A percentile compares a stretch with the other conserved stretches of the same genome.
These are phyloP conservation scores for Liparis tanakae DNA, from an alignment of 2,797 vertebrate genomes.

Conservation along the genomic window DNA sequence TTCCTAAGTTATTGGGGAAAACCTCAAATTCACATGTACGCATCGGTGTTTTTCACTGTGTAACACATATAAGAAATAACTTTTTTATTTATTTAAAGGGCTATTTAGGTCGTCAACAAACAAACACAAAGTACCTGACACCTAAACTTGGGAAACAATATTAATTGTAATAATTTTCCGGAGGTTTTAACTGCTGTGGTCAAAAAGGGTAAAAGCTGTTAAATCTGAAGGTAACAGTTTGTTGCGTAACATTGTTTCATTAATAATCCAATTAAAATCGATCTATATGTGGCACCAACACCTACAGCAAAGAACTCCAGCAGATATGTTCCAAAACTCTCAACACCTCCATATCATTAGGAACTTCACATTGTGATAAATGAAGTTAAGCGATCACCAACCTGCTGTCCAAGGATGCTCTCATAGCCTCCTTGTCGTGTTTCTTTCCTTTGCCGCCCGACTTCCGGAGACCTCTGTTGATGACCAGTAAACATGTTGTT, in stretches of 20 bases:
- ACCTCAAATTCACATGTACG: too few species aligned
- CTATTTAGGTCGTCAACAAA: too few species aligned
- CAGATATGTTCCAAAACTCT: not conserved
- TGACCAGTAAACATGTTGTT: not conserved
- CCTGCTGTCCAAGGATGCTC: conserved; percentile 92
- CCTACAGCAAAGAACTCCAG: not conserved
- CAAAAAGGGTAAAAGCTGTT: too few species aligned
- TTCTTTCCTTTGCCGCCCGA: conserved; percentile 95
- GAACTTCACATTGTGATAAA: not conserved
- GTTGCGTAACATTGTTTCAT: not conserved
- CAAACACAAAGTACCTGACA: too few species aligned
- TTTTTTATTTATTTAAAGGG: too few species aligned
- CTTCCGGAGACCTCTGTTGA: conserved; percentile 89
- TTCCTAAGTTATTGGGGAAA: too few species aligned
- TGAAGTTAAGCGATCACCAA: conserved; percentile 45
- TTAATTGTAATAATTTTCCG: too few species aligned
- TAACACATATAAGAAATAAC: too few species aligned
- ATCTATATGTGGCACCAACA: not conserved
- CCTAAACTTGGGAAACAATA: too few species aligned
- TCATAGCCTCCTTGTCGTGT: conserved; percentile 88
- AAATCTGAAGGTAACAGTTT: too few species aligned
- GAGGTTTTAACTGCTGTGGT: too few species aligned
- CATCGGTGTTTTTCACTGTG: too few species aligned
- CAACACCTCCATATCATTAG: not conserved
- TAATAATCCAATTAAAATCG: not conserved